A percentile compares a stretch with the other conserved stretches of the same genome.
These are phyloP conservation scores for Vulpes vulpes DNA, from an alignment of 2,113 vertebrate species.

Conservation along the genomic window DNA sequence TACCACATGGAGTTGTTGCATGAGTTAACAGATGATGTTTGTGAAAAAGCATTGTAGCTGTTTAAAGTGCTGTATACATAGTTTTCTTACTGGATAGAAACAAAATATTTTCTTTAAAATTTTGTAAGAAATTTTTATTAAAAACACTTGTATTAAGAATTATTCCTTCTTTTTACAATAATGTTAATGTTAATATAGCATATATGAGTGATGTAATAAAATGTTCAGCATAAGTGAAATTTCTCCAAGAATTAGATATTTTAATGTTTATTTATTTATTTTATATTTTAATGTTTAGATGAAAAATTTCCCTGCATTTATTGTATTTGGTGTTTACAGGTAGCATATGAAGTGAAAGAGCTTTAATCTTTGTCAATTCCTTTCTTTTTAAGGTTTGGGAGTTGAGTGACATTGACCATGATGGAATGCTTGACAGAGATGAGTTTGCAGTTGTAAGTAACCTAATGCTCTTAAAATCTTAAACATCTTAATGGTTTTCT, in stretches of 20 bases:
- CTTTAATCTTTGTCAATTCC: slow-evolving; percentile 61
- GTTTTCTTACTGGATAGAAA: slow-evolving; percentile 34
- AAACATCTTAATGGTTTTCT: slow-evolving; percentile 12
- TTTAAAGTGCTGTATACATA: slow-evolving; percentile 41
- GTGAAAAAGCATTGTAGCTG: neutral
- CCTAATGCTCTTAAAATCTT: slow-evolving; percentile 49
- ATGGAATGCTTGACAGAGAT: slow-evolving; percentile 98
- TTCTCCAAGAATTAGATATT: neutral
- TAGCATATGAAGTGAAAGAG: slow-evolving; percentile 27
- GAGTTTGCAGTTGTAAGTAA: slow-evolving; percentile 99
- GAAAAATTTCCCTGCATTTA: neutral
- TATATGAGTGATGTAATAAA: neutral
- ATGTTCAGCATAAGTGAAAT: neutral
- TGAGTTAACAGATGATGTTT: slow-evolving; percentile 33
- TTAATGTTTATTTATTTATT: neutral
- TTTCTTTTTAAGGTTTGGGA: slow-evolving; percentile 95
- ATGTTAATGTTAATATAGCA: slow-evolving; percentile 1
- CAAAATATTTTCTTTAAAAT: neutral
- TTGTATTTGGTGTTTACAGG: neutral
- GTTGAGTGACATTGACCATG: slow-evolving; percentile 97
- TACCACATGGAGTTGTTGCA: neutral
- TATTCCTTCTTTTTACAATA: neutral
- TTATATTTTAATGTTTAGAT: neutral
- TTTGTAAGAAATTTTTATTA: neutral
- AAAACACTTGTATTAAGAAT: slow-evolving; percentile 25